Evolutionary conservation across 2,888 invertebrate species (phyloP), one percentile per base, ranked within the genome.

Genomic region (Oscheius sp.): DNA sequence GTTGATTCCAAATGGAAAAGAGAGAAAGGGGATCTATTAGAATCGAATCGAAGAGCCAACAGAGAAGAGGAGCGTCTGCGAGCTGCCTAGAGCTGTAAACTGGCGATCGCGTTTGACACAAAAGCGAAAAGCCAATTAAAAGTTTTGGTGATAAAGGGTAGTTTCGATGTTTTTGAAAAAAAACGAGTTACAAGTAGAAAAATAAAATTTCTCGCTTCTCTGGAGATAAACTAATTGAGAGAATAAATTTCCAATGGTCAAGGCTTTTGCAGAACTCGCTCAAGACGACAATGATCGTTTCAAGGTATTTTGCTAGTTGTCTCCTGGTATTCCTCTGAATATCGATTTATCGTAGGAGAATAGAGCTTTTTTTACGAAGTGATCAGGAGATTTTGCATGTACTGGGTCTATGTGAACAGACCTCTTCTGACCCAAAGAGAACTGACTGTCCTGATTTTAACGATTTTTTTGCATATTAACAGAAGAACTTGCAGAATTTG

Each of bases 231-330:
- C 29, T 32, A 59, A 5, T 10, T 37, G 29, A 5, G n/a, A 37
- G 5, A 9, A 62, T 37, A 50, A 50, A 58, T 21, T n/a, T 29
- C 10, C n/a, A 37, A 47, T 50, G 47, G n/a, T 11, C 47, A 50
- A 63, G 21, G 50, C 48, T 11, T n/a, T 63, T 29, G 37, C 59
- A 29, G 59, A 59, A 59, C 35, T 63, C 35, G 50, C 63, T 9
- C 35, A 47, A 58, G 70, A 70, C 48, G 70, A 70, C 33, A 59
- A 57, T 58, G 70, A 59, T 32, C 47, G 42, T 10, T 70, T 37
- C 59, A 70, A 70, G 47, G 70, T 59, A 21, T 21, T 21, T 21
- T 21, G 21, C 21, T 21, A 21, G 21, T 21, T 21, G 21, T 21
- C 21, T 21, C 21, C 21, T 21, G 21, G 21, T 21, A 0, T 21